Percentiles rank a stretch among this genome's conserved stretches.
These are phyloP conservation scores for Tipula vernalis DNA, from an alignment of 2,888 invertebrate species.

Conservation along the genomic window DNA sequence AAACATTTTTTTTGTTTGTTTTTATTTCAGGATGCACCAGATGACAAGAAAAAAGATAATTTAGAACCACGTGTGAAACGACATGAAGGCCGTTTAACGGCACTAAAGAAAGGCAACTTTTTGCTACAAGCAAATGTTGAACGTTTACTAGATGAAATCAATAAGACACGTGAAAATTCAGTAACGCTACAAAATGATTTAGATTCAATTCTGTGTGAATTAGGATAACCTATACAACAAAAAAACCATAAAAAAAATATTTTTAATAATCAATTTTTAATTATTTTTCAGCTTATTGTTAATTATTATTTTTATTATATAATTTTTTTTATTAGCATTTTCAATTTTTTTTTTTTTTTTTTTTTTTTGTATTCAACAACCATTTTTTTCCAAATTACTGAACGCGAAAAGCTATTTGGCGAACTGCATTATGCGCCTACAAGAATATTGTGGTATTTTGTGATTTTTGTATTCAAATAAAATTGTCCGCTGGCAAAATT, in stretches of 20 bases:
- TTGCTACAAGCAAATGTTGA: conserved; percentile 79
- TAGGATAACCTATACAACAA: conserved; percentile 43
- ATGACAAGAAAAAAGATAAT: conserved; percentile 53
- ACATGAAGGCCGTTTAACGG: conserved; percentile 65
- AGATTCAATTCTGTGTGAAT: conserved; percentile 73
- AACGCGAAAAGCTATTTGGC: not conserved
- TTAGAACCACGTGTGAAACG: conserved; percentile 52
- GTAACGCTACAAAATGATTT: conserved; percentile 66
- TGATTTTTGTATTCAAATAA: not conserved
- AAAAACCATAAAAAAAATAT: conserved; percentile 14
- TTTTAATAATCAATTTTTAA: not conserved
- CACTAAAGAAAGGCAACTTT: conserved; percentile 79
- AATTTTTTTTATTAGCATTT: not conserved
- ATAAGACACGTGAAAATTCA: conserved; percentile 70
- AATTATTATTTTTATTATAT: not conserved
- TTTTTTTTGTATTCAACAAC: not conserved
- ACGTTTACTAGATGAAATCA: conserved; percentile 71
- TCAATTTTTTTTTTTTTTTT: not conserved
- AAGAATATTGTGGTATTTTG: not conserved
- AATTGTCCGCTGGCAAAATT: not conserved
- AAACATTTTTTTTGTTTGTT: conserved; percentile 18
- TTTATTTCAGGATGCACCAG: conserved; percentile 45
- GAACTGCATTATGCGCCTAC: not conserved
- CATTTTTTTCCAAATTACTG: not conserved
- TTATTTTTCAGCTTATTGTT: not conserved